Percentiles rank a stretch among this genome's conserved stretches.
Evolutionary conservation across 2,797 vertebrate genomes (phyloP).

Genomic region (Antrozous pallidus): DNA sequence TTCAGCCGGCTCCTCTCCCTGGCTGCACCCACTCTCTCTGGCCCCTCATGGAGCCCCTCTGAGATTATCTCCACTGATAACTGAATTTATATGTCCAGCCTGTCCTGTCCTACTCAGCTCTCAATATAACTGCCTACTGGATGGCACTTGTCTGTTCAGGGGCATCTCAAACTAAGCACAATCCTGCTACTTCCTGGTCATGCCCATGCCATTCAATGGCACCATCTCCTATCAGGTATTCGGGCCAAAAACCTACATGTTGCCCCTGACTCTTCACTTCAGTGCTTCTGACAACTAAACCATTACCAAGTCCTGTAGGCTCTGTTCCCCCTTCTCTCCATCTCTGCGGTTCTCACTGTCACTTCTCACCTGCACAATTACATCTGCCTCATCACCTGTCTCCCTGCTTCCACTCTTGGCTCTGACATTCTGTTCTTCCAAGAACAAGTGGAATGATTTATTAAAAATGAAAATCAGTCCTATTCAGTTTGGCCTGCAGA

Average conservation of each 20-base stretch:
- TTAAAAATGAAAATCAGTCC: neutral
- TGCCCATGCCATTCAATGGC: neutral
- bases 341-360: neutral
- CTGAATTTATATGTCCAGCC: neutral
- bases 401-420: neutral
- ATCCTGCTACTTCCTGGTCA: neutral
- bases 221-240: neutral
- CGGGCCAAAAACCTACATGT: neutral
- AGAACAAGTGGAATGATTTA: neutral
- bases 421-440: neutral
- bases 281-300: neutral
- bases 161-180: neutral
- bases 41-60: neutral
- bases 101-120: neutral
- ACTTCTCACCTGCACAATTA: neutral
- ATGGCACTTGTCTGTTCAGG: neutral
- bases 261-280: neutral
- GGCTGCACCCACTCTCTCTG: fast-evolving
- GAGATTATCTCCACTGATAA: fast-evolving
- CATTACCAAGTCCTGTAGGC: neutral
- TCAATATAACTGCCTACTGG: neutral
- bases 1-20: neutral
- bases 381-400: neutral
- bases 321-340: neutral
- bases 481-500: no score